These are phyloP conservation scores for Carposina sasakii DNA, from an alignment of 1,140 invertebrate genomes.

Conservation along the genomic window DNA sequence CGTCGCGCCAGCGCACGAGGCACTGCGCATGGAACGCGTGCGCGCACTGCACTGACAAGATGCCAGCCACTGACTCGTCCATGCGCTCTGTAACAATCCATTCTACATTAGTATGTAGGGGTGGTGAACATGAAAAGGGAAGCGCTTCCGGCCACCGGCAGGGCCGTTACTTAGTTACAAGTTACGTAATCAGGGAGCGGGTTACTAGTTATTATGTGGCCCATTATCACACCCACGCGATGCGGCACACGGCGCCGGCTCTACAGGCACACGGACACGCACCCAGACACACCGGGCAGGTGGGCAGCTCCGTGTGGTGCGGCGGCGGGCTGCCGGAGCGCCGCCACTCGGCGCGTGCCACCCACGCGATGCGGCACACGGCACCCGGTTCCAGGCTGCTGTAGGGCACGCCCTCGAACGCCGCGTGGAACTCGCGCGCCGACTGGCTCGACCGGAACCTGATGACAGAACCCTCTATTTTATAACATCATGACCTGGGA, in stretches of 20 bases:
- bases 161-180: too few relatives aligned
- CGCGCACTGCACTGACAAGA: constrained; percentile 98
- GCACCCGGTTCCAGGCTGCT: constrained; percentile 93
- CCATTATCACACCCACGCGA: too few relatives aligned
- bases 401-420: constrained; percentile 93
- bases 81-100: constrained; percentile 93
- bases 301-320: constrained; percentile 95
- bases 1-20: constrained; percentile 97
- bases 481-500: too few relatives aligned
- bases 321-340: constrained; percentile 80
- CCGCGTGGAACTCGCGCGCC: constrained; percentile 93
- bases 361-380: constrained; percentile 95
- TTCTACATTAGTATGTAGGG: background rate
- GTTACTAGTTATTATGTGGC: too few relatives aligned
- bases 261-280: constrained; percentile 14
- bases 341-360: constrained; percentile 91
- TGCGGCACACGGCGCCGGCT: too few relatives aligned
- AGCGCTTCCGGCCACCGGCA: too few relatives aligned
- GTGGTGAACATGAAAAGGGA: too few relatives aligned
- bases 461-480: too few relatives aligned
- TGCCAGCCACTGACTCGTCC: constrained; percentile 98
- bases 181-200: too few relatives aligned
- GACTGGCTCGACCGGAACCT: constrained; percentile 80
- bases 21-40: constrained; percentile 98
- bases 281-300: constrained; percentile 92